Base-by-base conservation (phyloP, 2,113 vertebrate genomes). In the Alexandromys fortis region DNA sequence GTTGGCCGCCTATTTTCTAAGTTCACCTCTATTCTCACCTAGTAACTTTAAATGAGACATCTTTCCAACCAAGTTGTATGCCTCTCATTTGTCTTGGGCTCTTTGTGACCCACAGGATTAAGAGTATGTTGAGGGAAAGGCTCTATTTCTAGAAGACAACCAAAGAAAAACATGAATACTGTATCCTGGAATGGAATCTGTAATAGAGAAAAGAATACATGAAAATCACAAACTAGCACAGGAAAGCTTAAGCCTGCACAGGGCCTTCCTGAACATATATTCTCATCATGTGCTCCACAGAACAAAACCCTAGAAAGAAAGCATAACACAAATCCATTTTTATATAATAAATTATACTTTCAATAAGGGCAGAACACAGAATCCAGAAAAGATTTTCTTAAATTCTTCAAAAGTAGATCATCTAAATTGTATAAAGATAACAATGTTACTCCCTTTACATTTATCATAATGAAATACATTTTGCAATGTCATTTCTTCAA, bases 101-200 rank as follows among this genome's bases (percentile, higher is more conserved):
- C 35, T 55, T 30, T n/a, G n/a, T 28, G 22, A 75, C 28, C 16
- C 7, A 4, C 22, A 30, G 6, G 21, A 9, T 2, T 55, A n/a
- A 87, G 33, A 33, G 33, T n/a, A 28, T 35, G 42, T 16, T 47
- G 24, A 58, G 16, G 19, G 14, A 16, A 63, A 85, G 61, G 47
- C 28, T 26, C 26, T 65, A 1, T 12, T 22, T 45, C 67, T 12
- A 11, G 3, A 22, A 28, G 22, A 22, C 5, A 42, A 35, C 1
- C 30, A 30, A 7, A 21, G 42, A 10, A 55, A 86, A 35, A 13
- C 0, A 2, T 38, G 12, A 26, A 17, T 14, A 0, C 2, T 63
- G 24, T 35, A 83, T 21, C 61, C 42, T 38, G 30, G 38, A 90
- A 73, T 58, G 12, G 0, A 77, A 42, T 14, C 82, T 45, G 12